Conservation (phyloP, 2,113 vertebrate species). For the Fregata magnificens region DNA sequence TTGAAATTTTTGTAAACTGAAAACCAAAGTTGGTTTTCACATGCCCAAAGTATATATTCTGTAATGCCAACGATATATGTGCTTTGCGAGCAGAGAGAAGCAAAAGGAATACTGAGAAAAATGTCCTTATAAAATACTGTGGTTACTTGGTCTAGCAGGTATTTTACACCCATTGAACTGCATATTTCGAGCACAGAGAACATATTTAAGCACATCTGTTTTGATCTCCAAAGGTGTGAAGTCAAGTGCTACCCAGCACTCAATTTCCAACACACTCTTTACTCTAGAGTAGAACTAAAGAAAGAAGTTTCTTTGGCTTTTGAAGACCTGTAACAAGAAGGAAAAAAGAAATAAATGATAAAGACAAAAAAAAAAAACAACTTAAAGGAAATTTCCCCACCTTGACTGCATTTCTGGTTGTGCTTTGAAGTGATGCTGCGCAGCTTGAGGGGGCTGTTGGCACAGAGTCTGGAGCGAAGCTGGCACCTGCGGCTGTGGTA, state of each 20-base stretch:
- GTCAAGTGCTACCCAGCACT: background rate
- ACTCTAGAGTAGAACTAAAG: background rate
- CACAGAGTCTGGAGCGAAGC: conserved; percentile 66
- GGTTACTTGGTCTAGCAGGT: background rate
- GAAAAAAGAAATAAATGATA: background rate
- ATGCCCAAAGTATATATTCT: background rate
- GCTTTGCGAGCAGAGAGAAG: background rate
- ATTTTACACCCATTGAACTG: background rate
- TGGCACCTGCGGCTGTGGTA: conserved; percentile 56
- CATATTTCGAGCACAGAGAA: background rate
- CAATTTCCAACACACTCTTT: background rate
- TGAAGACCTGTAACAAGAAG: background rate
- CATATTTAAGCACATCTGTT: background rate
- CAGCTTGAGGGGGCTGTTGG: conserved; percentile 73
- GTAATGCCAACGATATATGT: background rate
- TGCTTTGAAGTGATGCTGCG: conserved; percentile 77
- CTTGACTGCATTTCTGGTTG: conserved; percentile 97
- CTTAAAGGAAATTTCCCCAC: conserved; percentile 65
- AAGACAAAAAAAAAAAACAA: accelerated
- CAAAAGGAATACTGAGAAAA: background rate
- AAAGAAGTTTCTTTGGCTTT: background rate
- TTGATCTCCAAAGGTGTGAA: background rate
- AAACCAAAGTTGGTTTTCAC: background rate
- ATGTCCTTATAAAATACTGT: background rate
- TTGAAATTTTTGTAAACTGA: background rate